phyloP scores from a whole-genome alignment of 2,113 vertebrate species.

The Madoqua kirkii region DNA sequence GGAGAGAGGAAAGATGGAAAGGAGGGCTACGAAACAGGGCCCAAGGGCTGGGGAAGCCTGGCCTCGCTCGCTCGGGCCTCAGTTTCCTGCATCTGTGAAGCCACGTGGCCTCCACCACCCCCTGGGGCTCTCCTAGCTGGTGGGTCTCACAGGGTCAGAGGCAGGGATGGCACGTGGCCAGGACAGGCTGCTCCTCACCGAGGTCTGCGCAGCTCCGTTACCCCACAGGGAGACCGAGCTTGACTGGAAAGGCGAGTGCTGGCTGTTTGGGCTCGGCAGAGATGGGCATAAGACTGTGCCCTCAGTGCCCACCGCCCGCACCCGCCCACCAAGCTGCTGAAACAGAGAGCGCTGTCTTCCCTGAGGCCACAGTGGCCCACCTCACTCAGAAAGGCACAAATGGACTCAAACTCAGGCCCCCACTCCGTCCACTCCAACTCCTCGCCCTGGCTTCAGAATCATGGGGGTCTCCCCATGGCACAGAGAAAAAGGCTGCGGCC shows the following conservation, averaged over 20 bases:
- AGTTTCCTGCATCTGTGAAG: neutral
- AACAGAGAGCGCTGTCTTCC: neutral
- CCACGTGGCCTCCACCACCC: neutral
- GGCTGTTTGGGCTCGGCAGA: rapidly evolving
- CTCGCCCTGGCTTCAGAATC: neutral
- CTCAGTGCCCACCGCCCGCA: rapidly evolving
- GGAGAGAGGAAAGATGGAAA: neutral
- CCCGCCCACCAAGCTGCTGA: neutral
- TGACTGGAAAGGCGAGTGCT: neutral
- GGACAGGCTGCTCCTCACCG: neutral
- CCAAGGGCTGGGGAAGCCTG: neutral
- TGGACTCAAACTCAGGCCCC: neutral
- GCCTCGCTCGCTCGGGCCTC: neutral
- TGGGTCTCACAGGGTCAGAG: neutral
- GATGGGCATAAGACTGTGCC: neutral
- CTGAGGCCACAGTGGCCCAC: neutral
- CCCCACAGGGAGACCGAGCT: neutral
- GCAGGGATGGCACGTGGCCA: no score
- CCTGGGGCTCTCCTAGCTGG: neutral
- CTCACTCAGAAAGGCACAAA: neutral
- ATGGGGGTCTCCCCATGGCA: neutral
- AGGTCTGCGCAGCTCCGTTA: neutral
- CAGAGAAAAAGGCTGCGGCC: neutral
- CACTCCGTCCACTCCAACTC: neutral
- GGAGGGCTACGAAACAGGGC: rapidly evolving